Percentiles rank a stretch among this genome's conserved stretches.
Conservation (phyloP, 2,888 invertebrate genomes). For the Andrena haemorrhoa region DNA sequence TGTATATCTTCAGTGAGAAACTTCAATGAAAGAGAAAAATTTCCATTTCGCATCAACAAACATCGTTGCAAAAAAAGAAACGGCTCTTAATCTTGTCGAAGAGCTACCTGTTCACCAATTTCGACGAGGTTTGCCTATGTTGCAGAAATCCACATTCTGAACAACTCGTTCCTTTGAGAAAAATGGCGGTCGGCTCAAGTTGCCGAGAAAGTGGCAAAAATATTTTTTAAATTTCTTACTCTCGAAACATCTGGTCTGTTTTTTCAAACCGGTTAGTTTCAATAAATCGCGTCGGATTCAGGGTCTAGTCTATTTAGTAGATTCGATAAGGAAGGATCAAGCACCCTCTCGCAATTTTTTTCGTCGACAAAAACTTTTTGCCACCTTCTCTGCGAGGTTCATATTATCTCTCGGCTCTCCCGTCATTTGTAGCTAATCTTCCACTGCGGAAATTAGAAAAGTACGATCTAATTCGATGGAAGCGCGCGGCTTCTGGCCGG, state of each 20-base stretch:
- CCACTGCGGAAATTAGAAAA: constrained; percentile 54
- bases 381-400: background rate
- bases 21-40: background rate
- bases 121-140: too few species aligned
- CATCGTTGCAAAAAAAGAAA: background rate
- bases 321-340: constrained; percentile 5
- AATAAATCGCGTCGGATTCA: too few species aligned
- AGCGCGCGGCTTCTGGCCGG: constrained; percentile 58
- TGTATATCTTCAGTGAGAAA: background rate
- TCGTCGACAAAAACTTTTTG: background rate
- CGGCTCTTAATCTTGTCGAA: too few species aligned
- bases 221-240: too few species aligned
- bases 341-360: background rate
- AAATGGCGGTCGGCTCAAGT: too few species aligned
- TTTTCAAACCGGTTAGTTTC: too few species aligned
- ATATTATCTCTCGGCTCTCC: background rate
- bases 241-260: too few species aligned
- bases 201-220: too few species aligned
- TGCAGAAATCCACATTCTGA: too few species aligned
- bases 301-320: too few species aligned
- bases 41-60: background rate
- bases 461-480: constrained; percentile 4
- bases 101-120: too few species aligned
- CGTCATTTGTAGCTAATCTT: constrained; percentile 26
- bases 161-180: too few species aligned